A percentile compares a stretch with the other conserved stretches of the same genome.
Conservation (phyloP, 2,113 vertebrate genomes). For the Trematomus loennbergii region DNA sequence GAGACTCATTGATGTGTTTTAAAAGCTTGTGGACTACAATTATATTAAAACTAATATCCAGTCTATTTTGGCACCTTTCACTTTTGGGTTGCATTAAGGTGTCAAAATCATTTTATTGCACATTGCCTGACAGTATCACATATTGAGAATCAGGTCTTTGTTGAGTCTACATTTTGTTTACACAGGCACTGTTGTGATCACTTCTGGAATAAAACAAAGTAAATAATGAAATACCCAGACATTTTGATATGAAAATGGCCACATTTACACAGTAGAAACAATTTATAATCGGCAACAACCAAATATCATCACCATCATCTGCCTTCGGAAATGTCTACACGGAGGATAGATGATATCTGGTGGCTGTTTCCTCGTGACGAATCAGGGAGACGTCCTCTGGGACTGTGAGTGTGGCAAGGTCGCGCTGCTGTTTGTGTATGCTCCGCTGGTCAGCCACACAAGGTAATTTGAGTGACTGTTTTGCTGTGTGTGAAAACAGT, state of each 20-base stretch:
- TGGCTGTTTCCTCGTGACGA: slow-evolving; percentile 26
- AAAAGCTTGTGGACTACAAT: neutral
- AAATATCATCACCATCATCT: neutral
- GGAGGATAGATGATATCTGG: slow-evolving; percentile 23
- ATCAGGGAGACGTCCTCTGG: slow-evolving; percentile 41
- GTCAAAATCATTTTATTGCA: neutral
- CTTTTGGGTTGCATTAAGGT: neutral
- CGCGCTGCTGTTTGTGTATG: slow-evolving; percentile 60
- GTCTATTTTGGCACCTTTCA: neutral
- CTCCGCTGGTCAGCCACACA: slow-evolving; percentile 55
- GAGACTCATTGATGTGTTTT: neutral
- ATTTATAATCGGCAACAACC: neutral
- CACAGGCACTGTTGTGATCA: neutral
- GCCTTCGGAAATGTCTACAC: neutral
- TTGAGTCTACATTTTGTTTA: neutral
- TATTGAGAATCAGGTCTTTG: neutral
- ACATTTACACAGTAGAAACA: neutral
- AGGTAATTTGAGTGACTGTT: slow-evolving; percentile 61
- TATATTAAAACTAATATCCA: neutral
- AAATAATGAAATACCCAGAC: neutral
- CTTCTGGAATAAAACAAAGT: neutral
- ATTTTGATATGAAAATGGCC: neutral
- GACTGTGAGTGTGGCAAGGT: slow-evolving; percentile 51
- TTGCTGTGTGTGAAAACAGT: slow-evolving; percentile 65
- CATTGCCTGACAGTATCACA: neutral